Conservation (phyloP, 2,113 vertebrate species). For the Microcebus griseorufus region DNA sequence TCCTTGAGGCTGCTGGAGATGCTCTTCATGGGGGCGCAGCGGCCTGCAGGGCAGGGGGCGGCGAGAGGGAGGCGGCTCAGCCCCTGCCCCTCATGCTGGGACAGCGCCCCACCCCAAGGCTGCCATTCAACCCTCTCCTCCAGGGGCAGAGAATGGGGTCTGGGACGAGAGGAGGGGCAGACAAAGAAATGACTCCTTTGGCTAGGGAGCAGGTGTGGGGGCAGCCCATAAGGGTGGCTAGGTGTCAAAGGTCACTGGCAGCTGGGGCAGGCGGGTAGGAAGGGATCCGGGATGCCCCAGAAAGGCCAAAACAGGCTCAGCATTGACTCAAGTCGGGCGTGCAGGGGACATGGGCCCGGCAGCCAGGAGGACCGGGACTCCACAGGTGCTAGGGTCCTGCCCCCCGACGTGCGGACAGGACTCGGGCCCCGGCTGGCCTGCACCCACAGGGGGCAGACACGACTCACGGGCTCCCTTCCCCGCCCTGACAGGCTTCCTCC, state of each 20-base stretch:
- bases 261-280: accelerated
- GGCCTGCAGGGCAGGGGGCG: constrained; percentile 84
- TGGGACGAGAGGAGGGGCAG: not conserved
- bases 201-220: not conserved
- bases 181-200: not conserved
- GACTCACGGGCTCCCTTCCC: accelerated
- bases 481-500: too few species aligned
- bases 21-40: constrained; percentile 97
- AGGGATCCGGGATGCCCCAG: not conserved
- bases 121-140: not conserved
- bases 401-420: accelerated
- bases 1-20: constrained; percentile 98
- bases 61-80: not conserved
- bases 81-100: not conserved
- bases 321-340: accelerated
- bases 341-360: too few species aligned
- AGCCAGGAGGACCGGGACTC: not conserved
- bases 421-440: not conserved
- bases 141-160: not conserved
- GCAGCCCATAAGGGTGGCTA: not conserved
- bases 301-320: not conserved
- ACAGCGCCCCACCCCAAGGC: not conserved
- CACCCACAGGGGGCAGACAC: not conserved
- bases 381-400: not conserved
- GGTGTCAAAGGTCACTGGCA: not conserved